These are phyloP conservation scores for Melanerpes formicivorus DNA, from an alignment of 2,113 vertebrate species.

Conservation along the genomic window DNA sequence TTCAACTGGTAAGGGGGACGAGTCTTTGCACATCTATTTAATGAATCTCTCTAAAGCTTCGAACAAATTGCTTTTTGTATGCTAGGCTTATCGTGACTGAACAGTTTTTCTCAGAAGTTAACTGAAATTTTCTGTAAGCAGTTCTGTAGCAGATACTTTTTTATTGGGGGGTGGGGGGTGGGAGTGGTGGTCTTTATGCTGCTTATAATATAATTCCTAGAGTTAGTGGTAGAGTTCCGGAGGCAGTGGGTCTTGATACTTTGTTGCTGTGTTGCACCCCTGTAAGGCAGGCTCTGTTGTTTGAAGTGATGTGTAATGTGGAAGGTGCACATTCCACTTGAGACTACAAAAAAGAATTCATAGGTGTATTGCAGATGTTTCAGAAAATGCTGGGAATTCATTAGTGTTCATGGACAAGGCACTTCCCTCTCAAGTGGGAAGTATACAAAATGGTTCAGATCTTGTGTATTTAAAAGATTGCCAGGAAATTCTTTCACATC, in stretches of 20 bases:
- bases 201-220: not conserved
- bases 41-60: not conserved
- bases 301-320: accelerated
- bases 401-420: not conserved
- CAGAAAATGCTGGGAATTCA: not conserved
- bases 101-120: not conserved
- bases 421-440: not conserved
- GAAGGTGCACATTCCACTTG: not conserved
- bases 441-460: not conserved
- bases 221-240: too few relatives aligned
- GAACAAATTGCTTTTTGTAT: not conserved
- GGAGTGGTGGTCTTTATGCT: not conserved
- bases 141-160: not conserved
- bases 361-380: not conserved
- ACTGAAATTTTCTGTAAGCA: not conserved
- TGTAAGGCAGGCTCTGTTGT: not conserved
- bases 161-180: not conserved
- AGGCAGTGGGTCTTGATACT: not conserved
- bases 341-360: not conserved
- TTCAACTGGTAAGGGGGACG: not conserved
- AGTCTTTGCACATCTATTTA: not conserved
- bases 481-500: not conserved
- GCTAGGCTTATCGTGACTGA: not conserved
- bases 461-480: not conserved
- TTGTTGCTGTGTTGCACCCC: not conserved